Conservation (phyloP, 2,888 invertebrate genomes). For the Oegoconia quadripuncta region DNA sequence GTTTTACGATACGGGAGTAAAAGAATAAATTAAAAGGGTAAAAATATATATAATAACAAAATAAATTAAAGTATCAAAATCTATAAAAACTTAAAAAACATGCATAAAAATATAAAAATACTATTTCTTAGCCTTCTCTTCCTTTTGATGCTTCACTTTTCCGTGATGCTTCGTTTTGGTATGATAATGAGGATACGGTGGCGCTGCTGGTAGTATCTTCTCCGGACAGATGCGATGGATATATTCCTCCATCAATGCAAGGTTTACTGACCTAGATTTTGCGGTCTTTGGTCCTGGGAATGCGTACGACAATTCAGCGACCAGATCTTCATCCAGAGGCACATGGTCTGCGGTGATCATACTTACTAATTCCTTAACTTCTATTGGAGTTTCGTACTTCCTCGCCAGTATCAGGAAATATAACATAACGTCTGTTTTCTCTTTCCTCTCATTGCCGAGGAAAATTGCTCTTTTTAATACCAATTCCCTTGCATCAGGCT, state of each 20-base stretch:
- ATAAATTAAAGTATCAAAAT: constrained; percentile 7
- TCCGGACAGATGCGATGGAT: constrained; percentile 46
- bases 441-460: constrained; percentile 27
- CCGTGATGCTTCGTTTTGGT: no score
- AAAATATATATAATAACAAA: neutral
- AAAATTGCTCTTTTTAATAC: constrained; percentile 35
- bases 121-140: constrained; percentile 5
- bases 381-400: constrained; percentile 18
- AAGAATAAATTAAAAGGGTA: no score
- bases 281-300: constrained; percentile 34
- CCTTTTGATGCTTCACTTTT: no score
- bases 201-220: constrained; percentile 10
- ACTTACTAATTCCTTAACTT: constrained; percentile 22
- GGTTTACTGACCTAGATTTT: constrained; percentile 29
- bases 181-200: neutral
- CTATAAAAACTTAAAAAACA: constrained; percentile 3
- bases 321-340: constrained; percentile 31
- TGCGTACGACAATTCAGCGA: constrained; percentile 27
- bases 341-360: constrained; percentile 13
- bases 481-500: constrained; percentile 33
- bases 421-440: constrained; percentile 26
- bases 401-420: constrained; percentile 29
- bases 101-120: neutral
- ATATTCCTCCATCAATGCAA: constrained; percentile 36
- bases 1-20: no score